Evolutionary conservation across 2,888 invertebrate genomes (phyloP), one percentile per base, ranked within the genome.

Genomic region (Torymus auratus): DNA sequence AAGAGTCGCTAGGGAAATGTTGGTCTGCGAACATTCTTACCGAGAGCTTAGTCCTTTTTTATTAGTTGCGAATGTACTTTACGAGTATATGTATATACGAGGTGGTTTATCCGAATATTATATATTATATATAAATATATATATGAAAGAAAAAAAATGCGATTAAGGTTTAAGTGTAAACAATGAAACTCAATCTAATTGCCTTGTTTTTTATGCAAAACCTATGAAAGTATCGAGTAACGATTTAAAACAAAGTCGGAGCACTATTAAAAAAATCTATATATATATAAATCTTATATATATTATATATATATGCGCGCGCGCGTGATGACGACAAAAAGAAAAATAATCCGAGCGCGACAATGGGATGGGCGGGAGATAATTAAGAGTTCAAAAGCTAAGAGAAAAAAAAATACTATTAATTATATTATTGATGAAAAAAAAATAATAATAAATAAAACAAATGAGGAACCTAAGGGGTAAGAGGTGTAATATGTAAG

Each of bases 201-300:
- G 90, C 90, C 90, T 90, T 90, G 90, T 89, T 90, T 90, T 90
- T 89, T 90, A 90, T 89, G 89, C 88, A 87, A 87, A 89, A 88
- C 86, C 85, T 87, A 88, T 87, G 89, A 89, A 88, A 89, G 88
- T 89, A 89, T 88, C 86, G 86, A 88, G 78, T 87, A 87, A 87
- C 84, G 86, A 85, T 85, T 87, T 86, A 86, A 87, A 86, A 84
- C 85, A 87, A 87, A 84, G 84, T 85, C 85, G 84, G 79, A 85
- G 84, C 83, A 85, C 81, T 87, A 85, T 84, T 86, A 85, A 86
- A 84, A 83, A 81, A 84, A 81, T 82, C 41, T 82, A 81, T 82
- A 74, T 83, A 83, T 83, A 83, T 83, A 86, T 85, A 84, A 84
- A 83, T 84, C 83, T 71, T 85, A 83, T 82, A 84, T 84, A 85